Evolutionary conservation across 2,113 vertebrate species (phyloP).

Genomic region (Balaeniceps rex): DNA sequence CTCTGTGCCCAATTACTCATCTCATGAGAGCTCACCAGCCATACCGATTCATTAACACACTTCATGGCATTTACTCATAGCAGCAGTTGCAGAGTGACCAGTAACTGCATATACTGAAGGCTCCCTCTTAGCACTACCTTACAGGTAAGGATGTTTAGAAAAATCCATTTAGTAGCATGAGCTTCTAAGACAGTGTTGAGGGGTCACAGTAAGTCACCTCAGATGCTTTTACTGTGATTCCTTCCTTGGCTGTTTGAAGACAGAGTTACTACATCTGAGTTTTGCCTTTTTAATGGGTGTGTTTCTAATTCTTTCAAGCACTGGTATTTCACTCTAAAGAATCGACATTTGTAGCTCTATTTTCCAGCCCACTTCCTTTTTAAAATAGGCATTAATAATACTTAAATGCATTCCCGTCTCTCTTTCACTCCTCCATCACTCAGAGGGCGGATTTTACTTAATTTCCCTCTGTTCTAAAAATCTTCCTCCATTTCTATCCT

Average conservation of each 20-base stretch:
- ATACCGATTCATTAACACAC: background rate
- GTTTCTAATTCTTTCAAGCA: slow-evolving; percentile 10
- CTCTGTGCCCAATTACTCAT: slow-evolving; percentile 17
- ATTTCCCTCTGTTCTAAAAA: background rate
- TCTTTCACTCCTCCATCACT: slow-evolving; percentile 41
- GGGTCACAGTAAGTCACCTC: background rate
- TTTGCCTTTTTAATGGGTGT: background rate
- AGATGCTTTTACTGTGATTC: background rate
- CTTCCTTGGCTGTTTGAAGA: background rate
- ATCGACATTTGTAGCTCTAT: slow-evolving; percentile 49
- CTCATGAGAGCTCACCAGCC: background rate
- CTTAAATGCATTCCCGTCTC: slow-evolving; percentile 48
- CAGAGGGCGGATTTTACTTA: slow-evolving; percentile 39
- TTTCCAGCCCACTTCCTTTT: slow-evolving; percentile 66
- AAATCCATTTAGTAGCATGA: background rate
- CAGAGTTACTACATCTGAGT: background rate
- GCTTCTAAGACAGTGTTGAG: background rate
- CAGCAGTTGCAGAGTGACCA: background rate
- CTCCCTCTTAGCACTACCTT: background rate
- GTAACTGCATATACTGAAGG: background rate
- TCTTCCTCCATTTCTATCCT: background rate
- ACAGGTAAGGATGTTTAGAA: background rate
- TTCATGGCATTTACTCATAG: background rate
- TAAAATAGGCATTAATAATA: slow-evolving; percentile 74
- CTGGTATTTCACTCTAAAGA: background rate